A percentile compares a stretch with the other conserved stretches of the same genome.
phyloP scores from a whole-genome alignment of 2,888 invertebrate species.

The Drosophila prolongata region DNA sequence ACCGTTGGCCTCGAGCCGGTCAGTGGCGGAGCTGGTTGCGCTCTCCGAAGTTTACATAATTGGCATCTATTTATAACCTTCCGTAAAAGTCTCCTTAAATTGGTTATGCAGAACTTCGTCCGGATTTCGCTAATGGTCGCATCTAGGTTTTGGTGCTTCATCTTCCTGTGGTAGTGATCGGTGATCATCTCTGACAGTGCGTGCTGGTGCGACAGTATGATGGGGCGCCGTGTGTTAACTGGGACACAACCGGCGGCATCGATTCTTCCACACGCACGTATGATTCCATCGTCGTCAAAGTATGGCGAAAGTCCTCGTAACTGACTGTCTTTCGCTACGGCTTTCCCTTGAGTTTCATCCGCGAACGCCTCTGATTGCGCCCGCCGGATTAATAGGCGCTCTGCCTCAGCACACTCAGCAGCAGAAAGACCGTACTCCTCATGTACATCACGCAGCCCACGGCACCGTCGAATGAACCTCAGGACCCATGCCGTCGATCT shows the following conservation, averaged over 20 bases:
- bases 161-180: neutral
- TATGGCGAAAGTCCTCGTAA: neutral
- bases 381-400: too few relatives aligned
- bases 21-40: too few relatives aligned
- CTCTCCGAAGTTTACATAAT: neutral
- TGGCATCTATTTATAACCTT: neutral
- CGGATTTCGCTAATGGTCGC: constrained; percentile 10
- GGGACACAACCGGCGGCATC: neutral
- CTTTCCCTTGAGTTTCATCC: too few relatives aligned
- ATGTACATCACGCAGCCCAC: too few relatives aligned
- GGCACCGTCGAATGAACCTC: too few relatives aligned
- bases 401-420: too few relatives aligned
- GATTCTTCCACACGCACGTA: too few relatives aligned
- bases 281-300: too few relatives aligned
- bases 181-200: neutral
- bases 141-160: neutral
- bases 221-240: neutral
- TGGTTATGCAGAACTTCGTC: neutral
- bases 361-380: too few relatives aligned
- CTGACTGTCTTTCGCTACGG: neutral
- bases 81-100: neutral
- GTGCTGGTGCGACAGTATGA: neutral
- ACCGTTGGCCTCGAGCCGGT: neutral
- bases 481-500: too few relatives aligned
- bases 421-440: too few relatives aligned